phyloP scores from a whole-genome alignment of 2,797 vertebrate species.

The Sphaeramia orbicularis region DNA sequence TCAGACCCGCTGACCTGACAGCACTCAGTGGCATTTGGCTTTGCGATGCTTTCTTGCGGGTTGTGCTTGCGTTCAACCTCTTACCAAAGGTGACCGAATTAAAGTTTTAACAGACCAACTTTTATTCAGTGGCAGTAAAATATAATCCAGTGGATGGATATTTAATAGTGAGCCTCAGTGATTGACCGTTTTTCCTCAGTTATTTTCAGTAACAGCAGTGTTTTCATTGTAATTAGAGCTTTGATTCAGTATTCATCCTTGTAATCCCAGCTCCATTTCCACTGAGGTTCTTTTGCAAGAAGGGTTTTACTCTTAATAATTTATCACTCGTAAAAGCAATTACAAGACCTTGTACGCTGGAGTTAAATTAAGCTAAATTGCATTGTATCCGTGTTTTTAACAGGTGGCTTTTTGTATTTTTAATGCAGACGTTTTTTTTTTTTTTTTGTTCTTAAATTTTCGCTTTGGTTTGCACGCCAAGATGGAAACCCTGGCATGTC shows the following conservation, averaged over 20 bases:
- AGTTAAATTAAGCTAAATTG: conserved; percentile 18
- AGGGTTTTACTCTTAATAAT: conserved; percentile 60
- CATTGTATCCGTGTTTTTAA: background rate
- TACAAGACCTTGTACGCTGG: conserved; percentile 36
- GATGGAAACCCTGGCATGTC: conserved; percentile 15
- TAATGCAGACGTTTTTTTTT: background rate
- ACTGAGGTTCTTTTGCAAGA: conserved; percentile 9
- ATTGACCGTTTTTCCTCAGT: conserved; percentile 22
- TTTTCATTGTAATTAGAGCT: conserved; percentile 57
- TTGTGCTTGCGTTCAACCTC: background rate
- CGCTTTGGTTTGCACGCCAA: conserved; percentile 1
- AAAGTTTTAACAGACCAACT: conserved; percentile 11
- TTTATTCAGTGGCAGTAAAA: conserved; percentile 11
- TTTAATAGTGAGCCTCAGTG: conserved; percentile 1
- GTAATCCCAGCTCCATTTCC: conserved; percentile 36
- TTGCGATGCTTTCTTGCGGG: conserved; percentile 3
- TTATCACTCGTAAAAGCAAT: conserved; percentile 49
- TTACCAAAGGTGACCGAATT: background rate
- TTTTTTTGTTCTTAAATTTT: background rate
- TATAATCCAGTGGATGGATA: conserved; percentile 7
- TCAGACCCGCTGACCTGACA: conserved; percentile 15
- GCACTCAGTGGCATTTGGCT: background rate
- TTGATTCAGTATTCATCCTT: conserved; percentile 30
- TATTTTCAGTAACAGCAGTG: conserved; percentile 36
- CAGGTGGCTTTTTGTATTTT: background rate